Conservation (phyloP, 2,797 vertebrate species). For the Gymnopithys bicolor region DNA sequence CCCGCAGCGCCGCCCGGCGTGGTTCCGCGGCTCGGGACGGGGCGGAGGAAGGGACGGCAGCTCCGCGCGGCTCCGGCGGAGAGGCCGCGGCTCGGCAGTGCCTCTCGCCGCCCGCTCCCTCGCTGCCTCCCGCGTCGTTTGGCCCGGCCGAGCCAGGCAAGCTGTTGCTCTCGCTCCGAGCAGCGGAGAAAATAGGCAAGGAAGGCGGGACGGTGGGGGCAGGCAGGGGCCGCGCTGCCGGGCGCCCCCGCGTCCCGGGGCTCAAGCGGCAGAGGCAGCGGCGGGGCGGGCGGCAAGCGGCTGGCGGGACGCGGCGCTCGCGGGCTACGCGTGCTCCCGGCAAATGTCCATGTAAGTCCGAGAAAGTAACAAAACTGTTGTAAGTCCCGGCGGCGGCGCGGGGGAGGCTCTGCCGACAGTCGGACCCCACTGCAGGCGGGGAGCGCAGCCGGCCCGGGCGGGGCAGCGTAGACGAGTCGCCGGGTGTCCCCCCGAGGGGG, state of each 20-base stretch:
- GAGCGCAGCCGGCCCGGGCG: neutral
- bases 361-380: conserved; percentile 51
- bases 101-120: neutral
- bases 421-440: neutral
- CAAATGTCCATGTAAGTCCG: conserved; percentile 59
- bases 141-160: neutral
- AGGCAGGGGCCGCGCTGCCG: neutral
- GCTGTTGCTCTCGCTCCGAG: conserved; percentile 34
- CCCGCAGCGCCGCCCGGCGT: conserved; percentile 37
- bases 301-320: neutral
- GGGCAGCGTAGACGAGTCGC: neutral
- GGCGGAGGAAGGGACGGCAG: neutral
- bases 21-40: conserved; percentile 5
- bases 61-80: neutral
- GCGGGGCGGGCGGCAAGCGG: neutral
- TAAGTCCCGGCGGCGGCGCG: neutral
- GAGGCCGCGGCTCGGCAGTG: neutral
- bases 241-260: neutral
- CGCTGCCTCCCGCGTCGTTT: neutral
- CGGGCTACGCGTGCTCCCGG: neutral
- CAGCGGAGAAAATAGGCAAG: neutral
- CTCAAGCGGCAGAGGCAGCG: neutral
- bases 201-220: neutral
- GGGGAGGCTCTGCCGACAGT: neutral
- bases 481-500: neutral